A percentile compares a stretch with the other conserved stretches of the same genome.
These are phyloP conservation scores for Melangyna quadrimaculata DNA, from an alignment of 2,888 invertebrate genomes.

Conservation along the genomic window DNA sequence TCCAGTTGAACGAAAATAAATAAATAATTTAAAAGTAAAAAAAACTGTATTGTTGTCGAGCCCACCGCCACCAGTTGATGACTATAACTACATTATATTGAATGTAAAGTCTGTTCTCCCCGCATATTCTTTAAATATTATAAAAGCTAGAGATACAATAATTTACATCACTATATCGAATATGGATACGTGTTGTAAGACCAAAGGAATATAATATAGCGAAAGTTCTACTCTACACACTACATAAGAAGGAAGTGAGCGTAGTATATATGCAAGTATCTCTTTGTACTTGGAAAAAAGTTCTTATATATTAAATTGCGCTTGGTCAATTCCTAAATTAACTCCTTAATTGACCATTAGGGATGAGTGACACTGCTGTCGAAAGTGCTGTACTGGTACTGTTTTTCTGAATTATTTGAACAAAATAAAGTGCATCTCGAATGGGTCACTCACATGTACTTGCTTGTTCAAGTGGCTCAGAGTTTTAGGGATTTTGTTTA, in stretches of 20 bases:
- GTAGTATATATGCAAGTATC: too few species aligned
- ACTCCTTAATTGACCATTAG: conserved; percentile 11
- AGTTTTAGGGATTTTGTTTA: too few species aligned
- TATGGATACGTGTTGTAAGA: neutral
- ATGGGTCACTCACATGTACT: too few species aligned
- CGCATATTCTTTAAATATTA: neutral
- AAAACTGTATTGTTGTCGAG: neutral
- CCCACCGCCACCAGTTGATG: neutral
- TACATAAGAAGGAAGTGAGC: neutral
- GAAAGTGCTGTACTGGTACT: too few species aligned
- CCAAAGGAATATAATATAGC: neutral
- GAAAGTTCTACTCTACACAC: conserved; percentile 4
- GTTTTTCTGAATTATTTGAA: too few species aligned
- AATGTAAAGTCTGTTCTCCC: neutral
- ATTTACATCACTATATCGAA: neutral
- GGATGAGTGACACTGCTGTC: neutral
- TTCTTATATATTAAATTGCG: conserved; percentile 18
- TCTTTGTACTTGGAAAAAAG: neutral
- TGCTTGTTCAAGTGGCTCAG: too few species aligned
- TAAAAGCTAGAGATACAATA: neutral
- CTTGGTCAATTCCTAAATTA: conserved; percentile 13
- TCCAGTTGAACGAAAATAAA: neutral
- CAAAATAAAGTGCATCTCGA: too few species aligned
- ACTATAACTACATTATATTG: too few species aligned
- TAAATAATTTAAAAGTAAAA: neutral